Evolutionary conservation across 2,888 invertebrate species (phyloP).

Genomic region (Thera britannica): DNA sequence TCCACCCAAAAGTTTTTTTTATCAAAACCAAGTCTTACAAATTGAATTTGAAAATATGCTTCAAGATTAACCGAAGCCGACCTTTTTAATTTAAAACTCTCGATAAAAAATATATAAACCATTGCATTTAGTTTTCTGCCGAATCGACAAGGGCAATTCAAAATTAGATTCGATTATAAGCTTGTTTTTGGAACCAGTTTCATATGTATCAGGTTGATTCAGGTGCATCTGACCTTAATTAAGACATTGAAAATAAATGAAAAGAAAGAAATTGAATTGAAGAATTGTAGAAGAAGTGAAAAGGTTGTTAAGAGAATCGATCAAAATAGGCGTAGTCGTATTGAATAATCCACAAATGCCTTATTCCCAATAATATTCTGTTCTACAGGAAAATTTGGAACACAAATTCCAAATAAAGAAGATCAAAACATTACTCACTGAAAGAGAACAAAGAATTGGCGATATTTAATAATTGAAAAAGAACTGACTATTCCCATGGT

Average conservation of each 20-base stretch:
- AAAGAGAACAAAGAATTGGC: no score
- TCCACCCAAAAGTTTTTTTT: conserved; percentile 16
- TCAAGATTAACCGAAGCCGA: conserved; percentile 10
- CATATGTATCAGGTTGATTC: conserved; percentile 5
- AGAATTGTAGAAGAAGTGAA: not conserved
- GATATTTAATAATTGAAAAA: no score
- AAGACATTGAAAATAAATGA: not conserved
- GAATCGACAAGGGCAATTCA: conserved; percentile 18
- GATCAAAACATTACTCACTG: no score
- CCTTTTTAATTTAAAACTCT: conserved; percentile 17
- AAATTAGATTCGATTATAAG: conserved; percentile 18
- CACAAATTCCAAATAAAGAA: no score
- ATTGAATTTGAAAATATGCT: conserved; percentile 23
- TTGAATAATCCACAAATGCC: not conserved
- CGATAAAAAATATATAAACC: conserved; percentile 12
- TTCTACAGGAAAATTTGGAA: no score
- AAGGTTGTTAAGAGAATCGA: not conserved
- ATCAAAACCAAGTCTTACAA: conserved; percentile 21
- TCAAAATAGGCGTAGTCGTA: not conserved
- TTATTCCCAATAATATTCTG: no score
- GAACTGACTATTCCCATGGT: no score
- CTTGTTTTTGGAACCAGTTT: conserved; percentile 17
- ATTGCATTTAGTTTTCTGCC: conserved; percentile 14
- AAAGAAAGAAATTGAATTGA: no score
- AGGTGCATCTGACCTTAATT: conserved; percentile 18